Evolutionary conservation across 1,140 invertebrate species (phyloP).

Genomic region (Drosophila sp.): DNA sequence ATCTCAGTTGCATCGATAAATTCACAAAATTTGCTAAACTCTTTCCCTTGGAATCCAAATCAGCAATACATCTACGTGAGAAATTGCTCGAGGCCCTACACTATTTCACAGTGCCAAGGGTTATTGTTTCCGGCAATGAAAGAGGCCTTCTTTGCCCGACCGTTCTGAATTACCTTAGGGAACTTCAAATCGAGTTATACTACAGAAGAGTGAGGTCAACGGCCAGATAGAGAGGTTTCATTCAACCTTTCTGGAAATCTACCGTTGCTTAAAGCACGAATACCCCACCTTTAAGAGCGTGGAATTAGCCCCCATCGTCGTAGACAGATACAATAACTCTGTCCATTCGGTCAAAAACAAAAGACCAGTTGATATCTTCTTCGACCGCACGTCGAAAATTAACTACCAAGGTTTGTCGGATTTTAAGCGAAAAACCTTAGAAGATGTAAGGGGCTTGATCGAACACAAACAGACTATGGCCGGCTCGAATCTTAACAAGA

Average conservation of each 20-base stretch:
- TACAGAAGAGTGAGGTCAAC: slow-evolving; percentile 9
- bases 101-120: slow-evolving; percentile 6
- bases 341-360: background rate
- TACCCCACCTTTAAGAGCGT: background rate
- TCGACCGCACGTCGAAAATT: background rate
- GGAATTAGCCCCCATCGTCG: background rate
- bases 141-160: slow-evolving; percentile 11
- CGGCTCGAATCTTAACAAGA: too few relatives aligned
- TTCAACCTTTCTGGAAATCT: slow-evolving; percentile 18
- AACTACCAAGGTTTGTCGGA: background rate
- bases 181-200: background rate
- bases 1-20: slow-evolving; percentile 7
- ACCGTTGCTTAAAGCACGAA: slow-evolving; percentile 7
- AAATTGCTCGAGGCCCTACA: slow-evolving; percentile 9
- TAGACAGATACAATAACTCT: background rate
- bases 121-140: slow-evolving; percentile 15
- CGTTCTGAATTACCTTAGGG: slow-evolving; percentile 14
- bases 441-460: background rate
- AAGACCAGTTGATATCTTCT: background rate
- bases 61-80: slow-evolving; percentile 7
- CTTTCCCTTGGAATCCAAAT: slow-evolving; percentile 6
- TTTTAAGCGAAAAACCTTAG: background rate
- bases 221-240: slow-evolving; percentile 22
- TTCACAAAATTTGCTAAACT: slow-evolving; percentile 5
- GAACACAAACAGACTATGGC: background rate